phyloP scores from a whole-genome alignment of 2,888 invertebrate genomes.

The Leucoptera coffeella region DNA sequence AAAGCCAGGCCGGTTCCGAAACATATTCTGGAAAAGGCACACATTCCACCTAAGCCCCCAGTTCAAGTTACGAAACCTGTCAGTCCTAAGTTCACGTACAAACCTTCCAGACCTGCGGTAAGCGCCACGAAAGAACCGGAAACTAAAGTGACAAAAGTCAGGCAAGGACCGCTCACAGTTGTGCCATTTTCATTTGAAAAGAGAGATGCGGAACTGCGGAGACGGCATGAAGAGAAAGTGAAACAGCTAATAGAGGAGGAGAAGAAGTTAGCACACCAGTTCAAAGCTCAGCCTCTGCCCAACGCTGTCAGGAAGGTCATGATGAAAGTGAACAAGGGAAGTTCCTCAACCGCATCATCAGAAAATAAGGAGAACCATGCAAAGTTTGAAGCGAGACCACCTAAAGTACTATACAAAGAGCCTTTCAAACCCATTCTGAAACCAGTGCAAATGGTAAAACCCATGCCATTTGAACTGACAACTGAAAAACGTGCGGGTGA shows the following conservation, averaged over 20 bases:
- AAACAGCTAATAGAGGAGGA: constrained; percentile 52
- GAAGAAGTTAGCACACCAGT: constrained; percentile 55
- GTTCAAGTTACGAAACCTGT: constrained; percentile 19
- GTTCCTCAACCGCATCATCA: constrained; percentile 22
- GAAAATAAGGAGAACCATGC: constrained; percentile 35
- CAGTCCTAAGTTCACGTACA: constrained; percentile 24
- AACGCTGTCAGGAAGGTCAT: constrained; percentile 31
- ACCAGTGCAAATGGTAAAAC: constrained; percentile 27
- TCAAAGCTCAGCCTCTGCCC: constrained; percentile 67
- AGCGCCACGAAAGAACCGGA: no score
- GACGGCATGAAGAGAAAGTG: constrained; percentile 56
- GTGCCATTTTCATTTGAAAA: constrained; percentile 67
- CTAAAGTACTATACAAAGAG: constrained; percentile 54
- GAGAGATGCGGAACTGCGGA: constrained; percentile 49
- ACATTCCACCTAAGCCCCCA: constrained; percentile 20
- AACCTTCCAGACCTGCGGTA: no score
- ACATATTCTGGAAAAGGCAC: constrained; percentile 36
- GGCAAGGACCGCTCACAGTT: constrained; percentile 20
- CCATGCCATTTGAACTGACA: constrained; percentile 53
- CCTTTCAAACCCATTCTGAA: constrained; percentile 59
- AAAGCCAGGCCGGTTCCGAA: constrained; percentile 61
- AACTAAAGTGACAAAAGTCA: constrained; percentile 1
- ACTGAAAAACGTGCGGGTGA: constrained; percentile 59
- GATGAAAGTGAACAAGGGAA: constrained; percentile 15
- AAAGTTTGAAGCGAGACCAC: constrained; percentile 59